phyloP scores from a whole-genome alignment of 2,888 invertebrate genomes.

The Orthonevra nobilis region DNA sequence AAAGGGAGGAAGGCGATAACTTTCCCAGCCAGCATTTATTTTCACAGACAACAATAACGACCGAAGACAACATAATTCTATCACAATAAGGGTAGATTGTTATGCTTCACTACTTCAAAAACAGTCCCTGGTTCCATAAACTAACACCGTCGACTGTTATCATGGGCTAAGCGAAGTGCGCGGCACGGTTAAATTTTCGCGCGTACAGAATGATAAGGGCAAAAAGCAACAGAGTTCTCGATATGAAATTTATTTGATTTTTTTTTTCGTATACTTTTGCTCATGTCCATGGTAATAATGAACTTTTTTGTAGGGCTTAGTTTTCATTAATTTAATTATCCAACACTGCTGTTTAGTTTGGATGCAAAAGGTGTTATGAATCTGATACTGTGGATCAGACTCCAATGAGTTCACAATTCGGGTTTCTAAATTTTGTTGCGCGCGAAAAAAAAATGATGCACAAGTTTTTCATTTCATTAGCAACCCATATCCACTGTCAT shows the following conservation, averaged over 20 bases:
- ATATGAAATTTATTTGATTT: no score
- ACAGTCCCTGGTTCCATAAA: conserved; percentile 12
- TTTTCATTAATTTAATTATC: no score
- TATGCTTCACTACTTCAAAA: no score
- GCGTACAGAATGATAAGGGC: no score
- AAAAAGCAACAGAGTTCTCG: no score
- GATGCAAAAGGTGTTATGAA: conserved; percentile 51
- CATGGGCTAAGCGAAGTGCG: neutral
- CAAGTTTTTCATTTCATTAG: conserved; percentile 20
- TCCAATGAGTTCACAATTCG: conserved; percentile 20
- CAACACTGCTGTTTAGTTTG: conserved; percentile 20
- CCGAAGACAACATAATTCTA: conserved; percentile 53
- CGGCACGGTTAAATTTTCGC: neutral
- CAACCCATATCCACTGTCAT: conserved; percentile 22
- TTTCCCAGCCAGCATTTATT: conserved; percentile 52
- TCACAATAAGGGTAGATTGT: conserved; percentile 61
- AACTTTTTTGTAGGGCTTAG: no score
- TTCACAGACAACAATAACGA: conserved; percentile 61
- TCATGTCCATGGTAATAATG: no score
- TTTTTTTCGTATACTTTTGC: no score
- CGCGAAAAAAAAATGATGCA: conserved; percentile 41
- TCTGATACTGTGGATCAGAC: conserved; percentile 6
- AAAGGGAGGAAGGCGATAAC: conserved; percentile 2
- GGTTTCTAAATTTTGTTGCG: conserved; percentile 40
- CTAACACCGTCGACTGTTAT: conserved; percentile 25